Evolutionary conservation across 2,113 vertebrate species (phyloP), one percentile per base, ranked within the genome.

Genomic region (Calypte anna): DNA sequence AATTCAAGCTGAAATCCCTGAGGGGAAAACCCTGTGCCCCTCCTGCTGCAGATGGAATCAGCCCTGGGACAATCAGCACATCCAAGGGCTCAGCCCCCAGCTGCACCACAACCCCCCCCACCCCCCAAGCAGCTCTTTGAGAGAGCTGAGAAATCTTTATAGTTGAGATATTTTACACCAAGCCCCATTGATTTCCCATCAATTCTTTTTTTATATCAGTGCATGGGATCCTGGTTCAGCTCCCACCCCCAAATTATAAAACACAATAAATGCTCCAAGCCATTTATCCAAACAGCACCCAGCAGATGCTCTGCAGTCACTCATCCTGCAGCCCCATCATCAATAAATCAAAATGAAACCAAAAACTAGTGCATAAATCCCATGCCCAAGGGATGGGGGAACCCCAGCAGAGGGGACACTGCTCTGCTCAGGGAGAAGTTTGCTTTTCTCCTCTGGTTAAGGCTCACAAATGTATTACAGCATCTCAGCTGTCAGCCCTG

Each of bases 261-360:
- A 76, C 76, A 88, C 91, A 97, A 97, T 95, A 97, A 97, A 95
- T 97, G 64, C 81, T 86, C 59, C 91, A 79, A 93, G 95, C 70
- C 74, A 93, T 96, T 88, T 78, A 94, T 96, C 95, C 83, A 88
- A 94, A 68, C 94, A 94, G 97, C 97, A 94, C 10, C 9, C 13
- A 78, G 88, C 93, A 95, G 91, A 80, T 88, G 79, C 94, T 92
- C 70, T 85, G 95, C 95, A 96, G 94, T 78, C 95, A 91, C 72
- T 96, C 95, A 84, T 51, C 73, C 83, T 85, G 66, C 33, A 87
- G 88, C 88, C 68, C 85, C 74, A 63, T 90, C 94, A 87, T 91
- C 96, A 96, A 97, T 97, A 96, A 96, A 96, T 96, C 96, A 94
- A 91, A 96, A 94, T 72, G 62, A 86, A 95, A 93, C 97, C 93